Conservation (phyloP, 2,113 vertebrate genomes). For the Menura novaehollandiae region DNA sequence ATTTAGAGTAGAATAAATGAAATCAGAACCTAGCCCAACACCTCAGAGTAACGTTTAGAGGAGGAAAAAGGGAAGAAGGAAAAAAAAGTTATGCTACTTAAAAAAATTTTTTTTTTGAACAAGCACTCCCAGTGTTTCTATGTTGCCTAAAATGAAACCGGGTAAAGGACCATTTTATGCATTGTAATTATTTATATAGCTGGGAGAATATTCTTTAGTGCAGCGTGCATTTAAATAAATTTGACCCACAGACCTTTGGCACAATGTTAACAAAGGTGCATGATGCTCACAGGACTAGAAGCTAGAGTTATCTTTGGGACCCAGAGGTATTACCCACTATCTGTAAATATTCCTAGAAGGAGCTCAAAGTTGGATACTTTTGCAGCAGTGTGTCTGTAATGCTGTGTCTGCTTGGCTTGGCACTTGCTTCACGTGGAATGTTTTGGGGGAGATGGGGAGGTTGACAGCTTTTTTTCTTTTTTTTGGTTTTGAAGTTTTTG, state of each 20-base stretch:
- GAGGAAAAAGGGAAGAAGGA: background rate
- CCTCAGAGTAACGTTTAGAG: background rate
- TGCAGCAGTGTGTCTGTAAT: background rate
- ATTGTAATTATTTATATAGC: background rate
- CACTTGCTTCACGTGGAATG: background rate
- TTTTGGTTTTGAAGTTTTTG: background rate
- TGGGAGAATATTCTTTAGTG: background rate
- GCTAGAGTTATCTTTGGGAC: background rate
- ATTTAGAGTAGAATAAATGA: background rate
- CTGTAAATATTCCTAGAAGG: background rate
- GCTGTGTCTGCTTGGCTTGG: background rate
- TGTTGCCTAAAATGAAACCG: background rate
- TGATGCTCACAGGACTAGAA: background rate
- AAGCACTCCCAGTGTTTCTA: background rate
- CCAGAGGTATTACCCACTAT: background rate
- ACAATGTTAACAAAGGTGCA: background rate
- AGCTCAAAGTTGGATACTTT: background rate
- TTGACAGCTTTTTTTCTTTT: background rate
- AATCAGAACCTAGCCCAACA: background rate
- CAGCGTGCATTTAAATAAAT: background rate
- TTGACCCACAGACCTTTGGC: background rate
- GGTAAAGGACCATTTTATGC: background rate
- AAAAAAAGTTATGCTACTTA: fast-evolving
- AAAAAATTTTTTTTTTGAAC: background rate
- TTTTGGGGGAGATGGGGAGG: background rate